Conservation (phyloP, 2,888 invertebrate genomes). For the Pilophorus perplexus region DNA sequence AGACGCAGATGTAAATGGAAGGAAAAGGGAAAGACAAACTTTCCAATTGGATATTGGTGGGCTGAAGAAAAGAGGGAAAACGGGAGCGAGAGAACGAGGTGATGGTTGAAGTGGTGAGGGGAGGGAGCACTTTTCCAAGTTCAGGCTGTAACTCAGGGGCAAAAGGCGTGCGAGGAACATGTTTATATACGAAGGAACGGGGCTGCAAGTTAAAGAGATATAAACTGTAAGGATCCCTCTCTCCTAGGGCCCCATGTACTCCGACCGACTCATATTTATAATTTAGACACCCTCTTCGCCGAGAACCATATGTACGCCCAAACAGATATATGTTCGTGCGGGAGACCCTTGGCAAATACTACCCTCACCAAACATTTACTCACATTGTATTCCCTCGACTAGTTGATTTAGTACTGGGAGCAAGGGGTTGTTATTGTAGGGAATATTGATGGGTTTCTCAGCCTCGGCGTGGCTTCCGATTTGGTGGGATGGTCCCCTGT, state of each 20-base stretch:
- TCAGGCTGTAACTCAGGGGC: conserved; percentile 33
- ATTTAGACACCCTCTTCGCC: conserved; percentile 32
- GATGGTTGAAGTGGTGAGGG: not conserved
- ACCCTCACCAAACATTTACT: conserved; percentile 35
- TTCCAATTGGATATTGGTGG: conserved; percentile 35
- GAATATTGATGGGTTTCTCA: not conserved
- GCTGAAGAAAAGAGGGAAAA: conserved; percentile 17
- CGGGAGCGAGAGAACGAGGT: too few relatives aligned
- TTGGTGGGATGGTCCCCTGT: too few relatives aligned
- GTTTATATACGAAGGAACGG: conserved; percentile 29
- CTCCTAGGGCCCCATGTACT: conserved; percentile 26
- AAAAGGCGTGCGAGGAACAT: conserved; percentile 35
- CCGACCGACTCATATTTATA: conserved; percentile 36
- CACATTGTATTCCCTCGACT: conserved; percentile 22
- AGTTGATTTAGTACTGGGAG: conserved; percentile 11
- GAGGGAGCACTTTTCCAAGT: conserved; percentile 11
- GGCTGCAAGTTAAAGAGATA: conserved; percentile 35
- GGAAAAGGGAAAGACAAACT: conserved; percentile 22
- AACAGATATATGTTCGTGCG: conserved; percentile 36
- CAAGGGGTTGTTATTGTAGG: not conserved
- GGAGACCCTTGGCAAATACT: conserved; percentile 34
- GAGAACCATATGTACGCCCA: conserved; percentile 24
- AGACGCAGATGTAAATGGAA: conserved; percentile 27
- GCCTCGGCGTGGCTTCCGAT: too few relatives aligned
- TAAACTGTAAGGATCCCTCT: conserved; percentile 27